Base-by-base conservation (phyloP, 2,797 vertebrate species). In the Protosalanx chinensis region DNA sequence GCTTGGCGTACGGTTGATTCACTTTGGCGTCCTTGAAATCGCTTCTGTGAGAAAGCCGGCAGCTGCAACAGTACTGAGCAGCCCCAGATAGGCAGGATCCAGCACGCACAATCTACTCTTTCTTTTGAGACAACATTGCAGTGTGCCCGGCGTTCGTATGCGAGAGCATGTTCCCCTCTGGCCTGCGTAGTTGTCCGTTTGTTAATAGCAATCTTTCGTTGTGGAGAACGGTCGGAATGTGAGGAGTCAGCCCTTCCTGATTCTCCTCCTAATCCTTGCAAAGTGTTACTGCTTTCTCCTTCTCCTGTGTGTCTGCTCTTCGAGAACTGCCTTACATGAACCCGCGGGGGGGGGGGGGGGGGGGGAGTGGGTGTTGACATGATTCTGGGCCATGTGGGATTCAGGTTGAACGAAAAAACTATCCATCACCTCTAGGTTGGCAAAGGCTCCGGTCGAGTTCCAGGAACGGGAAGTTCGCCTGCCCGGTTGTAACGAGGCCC, bases 11-110 rank as follows among this genome's bases (percentile, higher is more conserved):
- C 86, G 84, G 77, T 88, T 90, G 91, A 92, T 91, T 89, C 84
- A 86, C 85, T 84, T 80, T 90, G 88, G 83, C 82, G 88, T 87
- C 91, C 89, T 91, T 91, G 87, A 91, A 90, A 91, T 91, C 85
- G 87, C 86, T 82, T 82, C 85, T 89, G 89, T 90, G 88, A 91
- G 91, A 92, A 89, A 80, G 78, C 75, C 72, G 83, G 87, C 90
- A 92, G 88, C 90, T 91, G 91, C 87, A 85, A 60, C 79, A 81
- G 79, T 69, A 73, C 77, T 78, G 73, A 62, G 68, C 75, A 79
- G 74, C 78, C 80, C 86, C 82, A 82, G 85, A 88, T 63, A 83
- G 67, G 74, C 81, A 75, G 64, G 76, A 76, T 83, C 35, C 71
- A 74, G 20, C 57, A 49, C 76, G 70, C 82, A 83, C 86, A 75